phyloP scores from a whole-genome alignment of 2,797 vertebrate species.

The Tiaroga cobitis region DNA sequence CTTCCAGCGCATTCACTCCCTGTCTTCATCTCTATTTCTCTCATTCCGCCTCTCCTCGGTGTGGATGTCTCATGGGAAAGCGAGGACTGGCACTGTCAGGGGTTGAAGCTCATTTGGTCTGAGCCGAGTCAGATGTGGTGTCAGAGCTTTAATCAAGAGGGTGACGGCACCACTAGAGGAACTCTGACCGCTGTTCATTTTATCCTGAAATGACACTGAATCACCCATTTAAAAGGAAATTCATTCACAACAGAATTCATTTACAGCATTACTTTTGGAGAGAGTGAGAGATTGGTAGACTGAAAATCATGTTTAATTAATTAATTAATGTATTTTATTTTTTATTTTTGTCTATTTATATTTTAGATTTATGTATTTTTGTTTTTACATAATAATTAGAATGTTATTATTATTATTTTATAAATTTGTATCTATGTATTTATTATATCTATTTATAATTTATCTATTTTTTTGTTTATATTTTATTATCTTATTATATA shows the following conservation, averaged over 20 bases:
- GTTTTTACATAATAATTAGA: background rate
- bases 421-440: background rate
- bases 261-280: background rate
- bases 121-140: conserved; percentile 44
- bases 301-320: background rate
- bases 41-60: background rate
- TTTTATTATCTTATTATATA: background rate
- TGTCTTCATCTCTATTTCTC: conserved; percentile 12
- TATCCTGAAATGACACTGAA: background rate
- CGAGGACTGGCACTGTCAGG: conserved; percentile 21
- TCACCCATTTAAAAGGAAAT: background rate
- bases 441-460: background rate
- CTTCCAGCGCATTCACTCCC: background rate
- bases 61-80: conserved; percentile 12
- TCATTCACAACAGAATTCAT: background rate
- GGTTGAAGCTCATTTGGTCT: conserved; percentile 38
- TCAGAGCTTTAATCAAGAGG: conserved; percentile 24
- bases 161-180: conserved; percentile 8
- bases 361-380: background rate
- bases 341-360: rapidly evolving
- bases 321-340: background rate
- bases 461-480: background rate
- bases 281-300: background rate
- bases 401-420: background rate
- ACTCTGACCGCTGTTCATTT: background rate